These are phyloP conservation scores for Arrhopalites spinosus DNA, from an alignment of 2,888 invertebrate species.

Conservation along the genomic window DNA sequence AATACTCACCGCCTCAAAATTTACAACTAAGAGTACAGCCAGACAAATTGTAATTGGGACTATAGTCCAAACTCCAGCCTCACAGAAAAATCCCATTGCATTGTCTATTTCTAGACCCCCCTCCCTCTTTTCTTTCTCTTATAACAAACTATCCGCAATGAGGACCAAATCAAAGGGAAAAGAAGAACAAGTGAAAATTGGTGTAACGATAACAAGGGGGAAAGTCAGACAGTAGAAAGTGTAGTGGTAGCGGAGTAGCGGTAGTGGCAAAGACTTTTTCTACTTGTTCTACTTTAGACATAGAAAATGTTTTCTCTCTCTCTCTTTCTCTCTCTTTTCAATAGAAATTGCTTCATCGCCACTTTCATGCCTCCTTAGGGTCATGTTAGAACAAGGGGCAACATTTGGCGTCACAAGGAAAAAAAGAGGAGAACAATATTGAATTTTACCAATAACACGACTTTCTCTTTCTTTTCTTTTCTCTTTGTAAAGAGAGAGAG, in stretches of 20 bases:
- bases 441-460: conserved; percentile 16
- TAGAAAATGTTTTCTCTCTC: too few relatives aligned
- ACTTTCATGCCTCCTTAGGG: conserved; percentile 20
- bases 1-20: not conserved
- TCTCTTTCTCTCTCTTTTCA: too few relatives aligned
- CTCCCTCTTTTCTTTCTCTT: too few relatives aligned
- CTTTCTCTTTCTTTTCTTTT: not conserved
- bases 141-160: too few relatives aligned
- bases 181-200: too few relatives aligned
- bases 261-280: not conserved
- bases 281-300: too few relatives aligned
- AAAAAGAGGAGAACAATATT: too few relatives aligned
- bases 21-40: not conserved
- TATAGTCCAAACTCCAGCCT: not conserved
- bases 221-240: not conserved
- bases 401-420: not conserved
- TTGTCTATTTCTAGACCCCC: not conserved
- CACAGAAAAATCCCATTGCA: not conserved
- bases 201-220: not conserved
- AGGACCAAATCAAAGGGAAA: too few relatives aligned
- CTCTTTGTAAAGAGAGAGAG: not conserved
- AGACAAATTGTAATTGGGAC: not conserved
- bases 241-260: not conserved
- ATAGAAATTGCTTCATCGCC: not conserved
- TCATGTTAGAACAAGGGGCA: conserved; percentile 4